A percentile compares a stretch with the other conserved stretches of the same genome.
These are phyloP conservation scores for Sphinx pinastri DNA, from an alignment of 2,888 invertebrate species.

Conservation along the genomic window DNA sequence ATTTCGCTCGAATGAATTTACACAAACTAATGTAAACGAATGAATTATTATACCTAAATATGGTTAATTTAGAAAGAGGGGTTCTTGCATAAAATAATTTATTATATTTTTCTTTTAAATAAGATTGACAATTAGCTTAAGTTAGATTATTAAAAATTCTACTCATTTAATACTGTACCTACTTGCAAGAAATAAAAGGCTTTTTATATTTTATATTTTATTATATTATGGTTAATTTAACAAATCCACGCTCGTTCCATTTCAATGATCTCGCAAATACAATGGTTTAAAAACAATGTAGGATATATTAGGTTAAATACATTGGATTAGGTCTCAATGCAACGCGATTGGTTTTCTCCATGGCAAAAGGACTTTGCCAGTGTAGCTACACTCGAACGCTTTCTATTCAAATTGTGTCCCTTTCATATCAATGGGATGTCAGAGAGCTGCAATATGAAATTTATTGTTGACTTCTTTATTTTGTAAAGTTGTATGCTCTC, in stretches of 20 bases:
- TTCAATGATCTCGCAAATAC: background rate
- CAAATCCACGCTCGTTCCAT: background rate
- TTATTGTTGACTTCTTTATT: too few species aligned
- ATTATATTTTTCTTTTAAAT: too few species aligned
- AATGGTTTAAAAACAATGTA: background rate
- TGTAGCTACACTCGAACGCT: background rate
- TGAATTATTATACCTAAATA: background rate
- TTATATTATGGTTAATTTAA: background rate
- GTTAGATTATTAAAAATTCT: too few species aligned
- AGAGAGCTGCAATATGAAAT: too few species aligned
- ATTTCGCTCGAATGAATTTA: background rate
- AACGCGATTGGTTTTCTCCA: constrained; percentile 20
- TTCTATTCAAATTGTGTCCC: constrained; percentile 8
- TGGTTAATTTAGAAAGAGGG: background rate
- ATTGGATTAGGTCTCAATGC: constrained; percentile 1
- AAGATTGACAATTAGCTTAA: too few species aligned
- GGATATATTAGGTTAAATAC: background rate
- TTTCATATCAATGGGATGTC: background rate
- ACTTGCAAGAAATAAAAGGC: too few species aligned
- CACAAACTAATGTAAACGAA: background rate
- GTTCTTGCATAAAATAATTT: too few species aligned
- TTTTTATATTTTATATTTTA: too few species aligned
- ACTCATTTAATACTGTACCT: too few species aligned
- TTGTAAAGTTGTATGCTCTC: too few species aligned
- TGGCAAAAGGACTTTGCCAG: constrained; percentile 12